Conservation (phyloP, 2,888 invertebrate genomes). For the Leptinotarsa peninsularis region DNA sequence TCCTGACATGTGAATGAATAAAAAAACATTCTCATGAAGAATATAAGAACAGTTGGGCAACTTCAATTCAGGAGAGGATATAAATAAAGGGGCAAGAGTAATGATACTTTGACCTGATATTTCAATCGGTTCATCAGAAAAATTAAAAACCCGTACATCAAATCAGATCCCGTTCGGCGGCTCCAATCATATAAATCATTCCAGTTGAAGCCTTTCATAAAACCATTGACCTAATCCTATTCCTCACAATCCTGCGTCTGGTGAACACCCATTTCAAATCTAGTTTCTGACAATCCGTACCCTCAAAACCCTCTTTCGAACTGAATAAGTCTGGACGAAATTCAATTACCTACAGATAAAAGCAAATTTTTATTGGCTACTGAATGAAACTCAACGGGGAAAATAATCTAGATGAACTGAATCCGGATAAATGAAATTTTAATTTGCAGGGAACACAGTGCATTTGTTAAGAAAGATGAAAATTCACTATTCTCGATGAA, state of each 20-base stretch:
- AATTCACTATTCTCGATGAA: background rate
- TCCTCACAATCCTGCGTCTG: background rate
- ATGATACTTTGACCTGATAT: no score
- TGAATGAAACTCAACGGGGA: background rate
- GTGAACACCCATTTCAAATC: background rate
- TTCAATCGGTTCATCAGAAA: no score
- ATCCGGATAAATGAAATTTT: background rate
- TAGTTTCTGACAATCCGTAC: background rate
- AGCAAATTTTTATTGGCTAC: background rate
- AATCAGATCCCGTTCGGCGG: no score
- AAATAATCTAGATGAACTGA: background rate
- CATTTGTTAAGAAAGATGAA: background rate
- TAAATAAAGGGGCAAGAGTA: no score
- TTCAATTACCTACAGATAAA: conserved; percentile 3
- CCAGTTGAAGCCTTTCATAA: no score
- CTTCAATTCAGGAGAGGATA: no score
- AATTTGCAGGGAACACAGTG: background rate
- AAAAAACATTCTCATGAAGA: no score
- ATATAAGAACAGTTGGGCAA: no score
- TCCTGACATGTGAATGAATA: no score
- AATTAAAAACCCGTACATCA: no score
- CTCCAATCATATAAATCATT: no score
- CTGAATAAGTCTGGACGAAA: background rate
- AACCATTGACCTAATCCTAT: background rate
- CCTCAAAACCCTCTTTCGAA: conserved; percentile 1